Percentiles rank a stretch among this genome's conserved stretches.
phyloP scores from a whole-genome alignment of 2,888 invertebrate genomes.

The Megalurothrips usitatus region DNA sequence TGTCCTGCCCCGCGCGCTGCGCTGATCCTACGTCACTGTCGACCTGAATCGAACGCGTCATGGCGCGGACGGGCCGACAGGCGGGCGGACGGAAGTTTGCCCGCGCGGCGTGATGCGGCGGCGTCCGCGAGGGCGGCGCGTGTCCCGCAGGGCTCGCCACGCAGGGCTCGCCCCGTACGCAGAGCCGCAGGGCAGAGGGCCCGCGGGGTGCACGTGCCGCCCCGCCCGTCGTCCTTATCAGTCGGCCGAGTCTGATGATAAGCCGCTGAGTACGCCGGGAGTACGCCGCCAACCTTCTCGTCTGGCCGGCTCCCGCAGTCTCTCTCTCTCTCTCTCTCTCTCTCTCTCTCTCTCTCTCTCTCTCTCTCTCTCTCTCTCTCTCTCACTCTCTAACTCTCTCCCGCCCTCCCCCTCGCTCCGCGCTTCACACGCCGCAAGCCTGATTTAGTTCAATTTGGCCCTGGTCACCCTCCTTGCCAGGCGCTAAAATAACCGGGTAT shows the following conservation, averaged over 20 bases:
- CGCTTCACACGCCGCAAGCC: not conserved
- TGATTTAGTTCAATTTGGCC: slow-evolving; percentile 14
- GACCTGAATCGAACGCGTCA: not conserved
- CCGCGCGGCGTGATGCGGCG: not conserved
- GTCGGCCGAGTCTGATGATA: not conserved
- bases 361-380: too few species aligned
- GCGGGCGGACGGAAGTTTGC: not conserved
- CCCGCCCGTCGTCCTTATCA: not conserved
- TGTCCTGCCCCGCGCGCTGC: too few species aligned
- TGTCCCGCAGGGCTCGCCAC: not conserved
- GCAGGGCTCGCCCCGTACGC: too few species aligned
- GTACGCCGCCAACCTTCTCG: too few species aligned
- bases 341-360: too few species aligned
- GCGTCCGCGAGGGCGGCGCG: not conserved
- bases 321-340: too few species aligned
- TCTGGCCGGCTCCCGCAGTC: too few species aligned
- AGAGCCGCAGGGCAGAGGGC: too few species aligned
- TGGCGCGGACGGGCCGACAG: too few species aligned
- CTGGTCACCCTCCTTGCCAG: slow-evolving; percentile 16
- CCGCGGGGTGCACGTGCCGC: not conserved
- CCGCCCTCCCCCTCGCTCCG: not conserved
- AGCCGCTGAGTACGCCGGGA: too few species aligned
- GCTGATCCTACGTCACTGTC: not conserved
- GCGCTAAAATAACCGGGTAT: slow-evolving; percentile 22
- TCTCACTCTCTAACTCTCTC: too few species aligned